phyloP scores from a whole-genome alignment of 2,888 invertebrate species.

The Oligia strigilis region DNA sequence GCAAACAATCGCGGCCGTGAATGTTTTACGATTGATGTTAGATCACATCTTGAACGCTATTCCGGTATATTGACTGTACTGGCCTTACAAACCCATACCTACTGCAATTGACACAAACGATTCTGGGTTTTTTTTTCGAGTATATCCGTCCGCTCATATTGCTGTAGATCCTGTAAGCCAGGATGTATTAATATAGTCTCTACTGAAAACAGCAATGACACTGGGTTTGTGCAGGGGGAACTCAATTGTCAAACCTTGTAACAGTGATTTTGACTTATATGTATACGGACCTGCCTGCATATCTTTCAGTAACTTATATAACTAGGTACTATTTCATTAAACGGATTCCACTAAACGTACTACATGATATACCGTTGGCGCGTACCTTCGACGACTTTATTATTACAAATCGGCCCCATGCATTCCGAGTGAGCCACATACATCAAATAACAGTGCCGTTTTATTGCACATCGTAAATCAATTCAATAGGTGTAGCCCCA shows the following conservation, averaged over 20 bases:
- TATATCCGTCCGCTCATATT: slow-evolving; percentile 34
- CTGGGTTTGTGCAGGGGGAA: slow-evolving; percentile 45
- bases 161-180: slow-evolving; percentile 57
- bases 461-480: slow-evolving; percentile 78
- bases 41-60: slow-evolving; percentile 64
- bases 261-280: slow-evolving; percentile 26
- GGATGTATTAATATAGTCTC: slow-evolving; percentile 61
- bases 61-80: slow-evolving; percentile 31
- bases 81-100: slow-evolving; percentile 4
- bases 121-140: slow-evolving; percentile 42
- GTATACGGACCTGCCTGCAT: slow-evolving; percentile 1
- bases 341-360: slow-evolving; percentile 35
- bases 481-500: slow-evolving; percentile 77
- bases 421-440: slow-evolving; percentile 68
- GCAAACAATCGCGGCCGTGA: slow-evolving; percentile 61
- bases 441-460: slow-evolving; percentile 74
- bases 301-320: slow-evolving; percentile 6
- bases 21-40: slow-evolving; percentile 64
- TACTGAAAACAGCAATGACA: slow-evolving; percentile 55
- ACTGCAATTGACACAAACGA: slow-evolving; percentile 33
- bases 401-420: slow-evolving; percentile 60
- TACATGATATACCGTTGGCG: slow-evolving; percentile 28
- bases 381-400: slow-evolving; percentile 51
- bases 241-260: slow-evolving; percentile 58
- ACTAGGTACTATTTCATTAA: slow-evolving; percentile 24